Evolutionary conservation across 2,888 invertebrate species (phyloP), one percentile per base, ranked within the genome.

Genomic region (Pristionchus maxplancki): DNA sequence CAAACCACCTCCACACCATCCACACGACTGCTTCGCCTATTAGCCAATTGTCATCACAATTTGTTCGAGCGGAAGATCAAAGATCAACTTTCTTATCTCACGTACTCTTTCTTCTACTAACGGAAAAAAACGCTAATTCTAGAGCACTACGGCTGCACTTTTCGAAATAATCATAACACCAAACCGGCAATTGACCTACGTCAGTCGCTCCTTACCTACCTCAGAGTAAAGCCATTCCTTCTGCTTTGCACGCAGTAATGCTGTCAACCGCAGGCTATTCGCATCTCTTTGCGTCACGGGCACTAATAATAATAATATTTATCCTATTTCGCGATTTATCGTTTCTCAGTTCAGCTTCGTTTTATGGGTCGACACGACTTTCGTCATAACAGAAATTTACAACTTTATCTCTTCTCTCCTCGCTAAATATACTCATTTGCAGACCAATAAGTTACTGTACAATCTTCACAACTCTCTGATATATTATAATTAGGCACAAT

Each of bases 361-460:
- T 58, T 71, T 71, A 71, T 9, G 37, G 17, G 37, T 37, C 37
- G 6, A n/a, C 31, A 13, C 34, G 9, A 37, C 71, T 37, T 71
- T 71, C 71, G 71, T 71, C 71, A 71, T 34, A 71, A 71, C 71
- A 71, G 17, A 31, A 37, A 37, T 64, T 71, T 71, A 71, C 71
- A 37, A 71, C 71, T 37, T 71, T 71, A 37, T 71, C 9, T 28
- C 9, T 28, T n/a, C 62, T 4, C 11, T 4, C 15, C 20, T 17
- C 37, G 71, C 71, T 71, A 71, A 71, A 71, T 71, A 71, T 71
- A 71, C n/a, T n/a, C n/a, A 71, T 71, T 71, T 37, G 71, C 71
- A 71, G 31, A 40, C 20, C n/a, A 83, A 83, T 83, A 83, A 83
- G 34, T 83, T 83, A 83, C 82, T 83, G 82, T 83, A 83, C 82